Base-by-base conservation (phyloP, 2,888 invertebrate genomes). In the Emesis russula region DNA sequence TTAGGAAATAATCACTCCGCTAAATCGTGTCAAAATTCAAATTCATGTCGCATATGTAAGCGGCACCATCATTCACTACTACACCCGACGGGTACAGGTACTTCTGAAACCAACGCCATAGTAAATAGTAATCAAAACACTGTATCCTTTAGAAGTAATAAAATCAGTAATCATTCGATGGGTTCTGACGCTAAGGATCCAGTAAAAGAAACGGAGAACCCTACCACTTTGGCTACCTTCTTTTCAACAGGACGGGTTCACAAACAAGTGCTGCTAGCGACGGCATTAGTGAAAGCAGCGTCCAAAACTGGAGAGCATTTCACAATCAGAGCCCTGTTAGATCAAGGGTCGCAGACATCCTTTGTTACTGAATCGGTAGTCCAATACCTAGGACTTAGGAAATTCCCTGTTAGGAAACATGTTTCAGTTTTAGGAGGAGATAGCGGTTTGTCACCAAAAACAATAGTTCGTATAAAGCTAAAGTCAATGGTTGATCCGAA, bases 331-430 rank as follows among this genome's bases (percentile, higher is more conserved):
- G 53, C 53, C 5, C n/a, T 53, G 53, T 6, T 53, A 53, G 53
- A 53, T 6, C 53, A 53, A 53, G 53, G 53, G 6, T 53, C 53
- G 53, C 53, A 53, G 33, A 70, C n/a, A 13, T 53, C 53, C 53
- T 53, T 53, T 53, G 53, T 53, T 15, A 53, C 53, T 53, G 53
- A 53, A 53, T 53, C 53, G n/a, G 53, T 53, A 18, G 71, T 36
- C 4, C 53, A 53, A 53, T 53, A 53, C 53, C n/a, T 53, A 53
- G 53, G 53, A n/a, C 53, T 53, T n/a, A 15, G 6, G 53, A 53
- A 53, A 53, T 53, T 53, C n/a, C 53, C 53, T 53, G n/a, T 53
- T 13, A 13, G 44, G 44, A 13, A 44, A 44, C 44, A 44, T 44
- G 44, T 44, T 44, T 44, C 44, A 44, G 44, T 44, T 44, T 44